Percentiles rank a stretch among this genome's conserved stretches.
phyloP scores from a whole-genome alignment of 1,140 invertebrate species.

The Drosophila ogumai region DNA sequence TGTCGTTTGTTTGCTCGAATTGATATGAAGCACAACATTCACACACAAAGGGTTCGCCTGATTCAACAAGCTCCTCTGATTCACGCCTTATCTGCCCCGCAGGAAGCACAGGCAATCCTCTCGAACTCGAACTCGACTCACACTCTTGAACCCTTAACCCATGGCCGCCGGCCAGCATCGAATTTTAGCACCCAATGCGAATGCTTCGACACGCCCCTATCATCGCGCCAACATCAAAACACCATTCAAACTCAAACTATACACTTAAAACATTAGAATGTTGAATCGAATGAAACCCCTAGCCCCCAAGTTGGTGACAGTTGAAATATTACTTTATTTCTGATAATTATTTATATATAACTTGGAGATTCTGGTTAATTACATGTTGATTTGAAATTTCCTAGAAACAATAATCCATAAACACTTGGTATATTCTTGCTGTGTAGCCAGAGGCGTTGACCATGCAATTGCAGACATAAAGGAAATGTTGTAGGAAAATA shows the following conservation, averaged over 20 bases:
- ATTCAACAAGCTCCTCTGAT: conserved; percentile 38
- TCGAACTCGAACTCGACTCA: background rate
- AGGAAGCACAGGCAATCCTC: conserved; percentile 48
- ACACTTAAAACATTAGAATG: background rate
- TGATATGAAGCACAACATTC: conserved; percentile 30
- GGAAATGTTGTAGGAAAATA: conserved; percentile 49
- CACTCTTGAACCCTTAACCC: conserved; percentile 26
- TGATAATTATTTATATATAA: background rate
- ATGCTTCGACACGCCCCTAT: conserved; percentile 54
- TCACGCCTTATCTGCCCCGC: conserved; percentile 53
- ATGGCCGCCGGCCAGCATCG: conserved; percentile 40
- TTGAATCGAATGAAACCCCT: background rate
- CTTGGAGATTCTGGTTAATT: background rate
- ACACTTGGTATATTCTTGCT: background rate
- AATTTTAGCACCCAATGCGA: conserved; percentile 47
- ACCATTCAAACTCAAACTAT: conserved; percentile 24
- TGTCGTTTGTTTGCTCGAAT: conserved; percentile 36
- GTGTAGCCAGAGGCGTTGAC: conserved; percentile 29
- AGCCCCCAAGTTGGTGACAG: background rate
- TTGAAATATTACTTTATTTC: background rate
- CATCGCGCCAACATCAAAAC: conserved; percentile 38
- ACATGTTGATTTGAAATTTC: background rate
- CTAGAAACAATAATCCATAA: background rate
- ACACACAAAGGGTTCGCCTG: conserved; percentile 47
- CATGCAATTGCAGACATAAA: conserved; percentile 37